Evolutionary conservation across 1,140 invertebrate species (phyloP), one percentile per base, ranked within the genome.

Genomic region (Heliconius himera): DNA sequence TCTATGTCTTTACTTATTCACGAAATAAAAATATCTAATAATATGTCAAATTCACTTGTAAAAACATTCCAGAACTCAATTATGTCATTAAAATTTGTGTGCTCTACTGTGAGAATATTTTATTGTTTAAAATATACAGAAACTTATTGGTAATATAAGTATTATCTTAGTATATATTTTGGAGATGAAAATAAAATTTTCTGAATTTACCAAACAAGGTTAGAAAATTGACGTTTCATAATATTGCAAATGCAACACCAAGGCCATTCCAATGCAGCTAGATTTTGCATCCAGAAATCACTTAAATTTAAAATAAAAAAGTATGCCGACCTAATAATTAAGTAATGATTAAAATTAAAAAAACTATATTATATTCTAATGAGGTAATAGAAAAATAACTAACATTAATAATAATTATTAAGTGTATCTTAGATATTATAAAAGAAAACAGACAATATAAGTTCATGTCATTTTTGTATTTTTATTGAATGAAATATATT

Each of bases 151-250:
- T 66, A 29, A 66, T 66, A 16, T 16, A 66, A 66, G 26, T 26
- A 66, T 66, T 22, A 29, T 66, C 60, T 66, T 66, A 13, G 5
- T 29, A 66, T 6, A 22, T 60, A 11, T 66, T 29, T 13, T 66
- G 51, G 26, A 36, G 13, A 70, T 54, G 13, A 72, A 72, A 70
- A 46, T 70, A 38, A 33, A 70, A 33, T 38, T 75, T 54, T 73
- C n/a, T 41, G 70, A 66, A 66, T 66, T 26, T 73, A 60, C 76
- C 36, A 70, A 84, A 79, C 82, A 83, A 84, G 85, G 87, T 87
- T 88, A 87, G 77, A 84, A 83, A 85, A 81, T 81, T 88, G 83
- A 87, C 85, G 83, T 82, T 85, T 82, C 51, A 78, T 73, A 60
- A 73, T 51, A 78, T 56, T 78, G 76, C 76, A 78, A 78, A 41